A percentile compares a stretch with the other conserved stretches of the same genome.
Evolutionary conservation across 2,888 invertebrate genomes (phyloP).

Genomic region (Galerucella calmariensis): DNA sequence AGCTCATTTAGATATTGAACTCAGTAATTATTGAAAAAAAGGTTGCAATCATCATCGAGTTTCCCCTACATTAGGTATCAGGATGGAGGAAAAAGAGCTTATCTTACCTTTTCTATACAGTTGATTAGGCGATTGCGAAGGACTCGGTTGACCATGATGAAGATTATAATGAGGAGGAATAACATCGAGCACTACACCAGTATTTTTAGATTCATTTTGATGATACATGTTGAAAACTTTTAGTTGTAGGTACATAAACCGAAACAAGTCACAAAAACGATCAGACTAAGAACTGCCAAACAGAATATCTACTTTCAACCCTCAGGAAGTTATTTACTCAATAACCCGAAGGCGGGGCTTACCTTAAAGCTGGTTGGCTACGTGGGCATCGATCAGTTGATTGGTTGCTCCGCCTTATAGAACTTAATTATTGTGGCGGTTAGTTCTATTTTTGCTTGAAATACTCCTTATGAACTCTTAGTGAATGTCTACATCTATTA

Average conservation of each 20-base stretch:
- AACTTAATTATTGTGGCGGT: conserved; percentile 47
- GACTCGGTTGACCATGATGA: conserved; percentile 62
- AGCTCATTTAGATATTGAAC: too few species aligned
- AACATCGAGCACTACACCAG: conserved; percentile 71
- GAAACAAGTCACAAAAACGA: not conserved
- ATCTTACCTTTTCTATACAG: conserved; percentile 59
- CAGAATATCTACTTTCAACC: conserved; percentile 32
- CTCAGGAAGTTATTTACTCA: conserved; percentile 38
- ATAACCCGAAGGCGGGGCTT: conserved; percentile 49
- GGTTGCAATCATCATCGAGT: too few species aligned
- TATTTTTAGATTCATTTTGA: conserved; percentile 59
- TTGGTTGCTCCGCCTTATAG: conserved; percentile 55
- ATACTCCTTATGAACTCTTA: conserved; percentile 61
- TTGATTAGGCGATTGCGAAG: conserved; percentile 67
- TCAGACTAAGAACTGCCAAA: conserved; percentile 1
- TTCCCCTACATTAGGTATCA: too few species aligned
- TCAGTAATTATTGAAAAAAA: too few species aligned
- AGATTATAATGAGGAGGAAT: conserved; percentile 68
- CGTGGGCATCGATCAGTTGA: conserved; percentile 57
- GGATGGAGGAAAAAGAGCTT: too few species aligned
- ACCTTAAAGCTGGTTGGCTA: conserved; percentile 58
- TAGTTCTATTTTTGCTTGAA: conserved; percentile 52
- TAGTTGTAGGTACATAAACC: not conserved
- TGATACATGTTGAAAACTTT: conserved; percentile 54
- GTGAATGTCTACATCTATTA: conserved; percentile 63